Conservation (phyloP, 2,888 invertebrate species). For the Oligia strigilis region DNA sequence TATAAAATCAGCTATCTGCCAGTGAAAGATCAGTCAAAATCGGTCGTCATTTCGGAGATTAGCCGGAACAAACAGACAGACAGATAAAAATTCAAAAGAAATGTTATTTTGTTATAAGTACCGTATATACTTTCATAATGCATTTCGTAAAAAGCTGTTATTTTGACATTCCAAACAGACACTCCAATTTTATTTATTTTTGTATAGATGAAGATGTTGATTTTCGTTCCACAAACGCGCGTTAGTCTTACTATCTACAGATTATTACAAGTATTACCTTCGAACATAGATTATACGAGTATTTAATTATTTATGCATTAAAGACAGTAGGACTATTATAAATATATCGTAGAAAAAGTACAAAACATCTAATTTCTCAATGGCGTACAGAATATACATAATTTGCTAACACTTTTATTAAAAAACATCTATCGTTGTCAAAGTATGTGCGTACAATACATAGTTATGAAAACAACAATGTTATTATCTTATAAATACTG, state of each 20-base stretch:
- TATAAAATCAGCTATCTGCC: too few species aligned
- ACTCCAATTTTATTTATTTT: background rate
- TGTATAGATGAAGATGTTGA: background rate
- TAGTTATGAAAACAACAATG: slow-evolving; percentile 2
- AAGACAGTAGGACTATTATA: slow-evolving; percentile 19
- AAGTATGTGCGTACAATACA: background rate
- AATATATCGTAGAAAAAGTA: slow-evolving; percentile 59
- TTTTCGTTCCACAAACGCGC: background rate
- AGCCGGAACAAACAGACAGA: too few species aligned
- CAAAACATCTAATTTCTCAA: slow-evolving; percentile 51
- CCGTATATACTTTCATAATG: too few species aligned
- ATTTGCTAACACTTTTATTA: slow-evolving; percentile 31
- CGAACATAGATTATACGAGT: slow-evolving; percentile 39
- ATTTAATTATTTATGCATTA: slow-evolving; percentile 24
- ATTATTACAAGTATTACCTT: background rate
- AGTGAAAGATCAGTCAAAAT: too few species aligned
- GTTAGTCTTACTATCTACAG: slow-evolving; percentile 15
- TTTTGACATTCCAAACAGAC: too few species aligned
- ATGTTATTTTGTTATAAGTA: too few species aligned
- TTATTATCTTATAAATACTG: slow-evolving; percentile 31
- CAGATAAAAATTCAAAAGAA: too few species aligned
- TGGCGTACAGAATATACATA: slow-evolving; percentile 17
- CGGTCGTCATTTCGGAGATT: too few species aligned
- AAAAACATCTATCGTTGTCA: slow-evolving; percentile 32
- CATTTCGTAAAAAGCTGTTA: too few species aligned